Evolutionary conservation across 2,888 invertebrate genomes (phyloP).

Genomic region (Thymelicus lineola): DNA sequence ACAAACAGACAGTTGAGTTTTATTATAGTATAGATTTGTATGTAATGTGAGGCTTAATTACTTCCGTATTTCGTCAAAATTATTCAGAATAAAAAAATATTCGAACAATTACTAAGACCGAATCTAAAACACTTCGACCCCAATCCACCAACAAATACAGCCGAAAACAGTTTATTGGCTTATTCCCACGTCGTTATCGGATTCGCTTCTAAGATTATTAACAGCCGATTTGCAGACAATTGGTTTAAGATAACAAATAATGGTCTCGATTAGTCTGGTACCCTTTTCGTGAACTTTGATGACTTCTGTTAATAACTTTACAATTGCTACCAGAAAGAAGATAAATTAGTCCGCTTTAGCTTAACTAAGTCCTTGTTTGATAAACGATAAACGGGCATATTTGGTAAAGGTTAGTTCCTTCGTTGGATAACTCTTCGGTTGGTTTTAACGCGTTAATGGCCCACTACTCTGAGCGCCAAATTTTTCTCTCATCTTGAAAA

Average conservation of each 20-base stretch:
- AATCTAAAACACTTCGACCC: background rate
- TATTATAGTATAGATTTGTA: no score
- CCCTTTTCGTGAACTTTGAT: background rate
- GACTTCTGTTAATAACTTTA: background rate
- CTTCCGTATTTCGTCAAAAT: no score
- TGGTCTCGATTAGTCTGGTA: background rate
- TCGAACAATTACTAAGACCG: conserved; percentile 6
- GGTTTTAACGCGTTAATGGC: no score
- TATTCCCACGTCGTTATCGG: conserved; percentile 18
- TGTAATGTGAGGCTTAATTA: no score
- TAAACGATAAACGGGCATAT: no score
- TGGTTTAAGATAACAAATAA: conserved; percentile 18
- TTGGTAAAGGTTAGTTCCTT: no score
- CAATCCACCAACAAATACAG: conserved; percentile 8
- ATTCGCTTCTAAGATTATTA: conserved; percentile 15
- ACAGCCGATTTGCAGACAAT: conserved; percentile 16
- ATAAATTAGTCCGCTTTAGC: background rate
- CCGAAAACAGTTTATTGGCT: conserved; percentile 4
- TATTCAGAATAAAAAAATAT: background rate
- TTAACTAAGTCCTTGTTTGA: no score
- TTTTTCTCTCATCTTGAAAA: no score
- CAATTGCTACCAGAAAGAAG: background rate
- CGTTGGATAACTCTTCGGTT: no score
- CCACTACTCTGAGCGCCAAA: no score
- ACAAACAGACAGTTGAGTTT: no score